Percentiles rank a stretch among this genome's conserved stretches.
These are phyloP conservation scores for Drosophila neocordata DNA, from an alignment of 1,140 invertebrate genomes.

Conservation along the genomic window DNA sequence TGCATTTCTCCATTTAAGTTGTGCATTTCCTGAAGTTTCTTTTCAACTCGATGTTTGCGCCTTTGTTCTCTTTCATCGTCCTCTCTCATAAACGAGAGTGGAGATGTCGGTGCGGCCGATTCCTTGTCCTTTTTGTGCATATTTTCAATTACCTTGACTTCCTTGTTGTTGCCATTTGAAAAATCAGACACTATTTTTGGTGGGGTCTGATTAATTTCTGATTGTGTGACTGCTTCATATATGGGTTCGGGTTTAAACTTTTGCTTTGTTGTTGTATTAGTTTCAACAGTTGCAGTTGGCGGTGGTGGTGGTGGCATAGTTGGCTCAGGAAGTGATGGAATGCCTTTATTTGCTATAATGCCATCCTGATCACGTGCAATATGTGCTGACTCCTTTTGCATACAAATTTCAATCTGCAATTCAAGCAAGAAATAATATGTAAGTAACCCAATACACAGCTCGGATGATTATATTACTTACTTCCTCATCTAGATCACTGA, in stretches of 20 bases:
- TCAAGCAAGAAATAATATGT: background rate
- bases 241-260: conserved; percentile 87
- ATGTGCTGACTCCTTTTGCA: conserved; percentile 29
- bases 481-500: conserved; percentile 90
- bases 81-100: conserved; percentile 18
- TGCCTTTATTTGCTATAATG: conserved; percentile 80
- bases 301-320: conserved; percentile 87
- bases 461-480: conserved; percentile 34
- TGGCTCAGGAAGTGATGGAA: conserved; percentile 89
- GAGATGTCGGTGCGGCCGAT: background rate
- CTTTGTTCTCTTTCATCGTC: conserved; percentile 87
- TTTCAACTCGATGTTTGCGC: conserved; percentile 92
- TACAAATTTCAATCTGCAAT: conserved; percentile 51
- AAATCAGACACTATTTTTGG: conserved; percentile 11
- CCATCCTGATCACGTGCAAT: conserved; percentile 10
- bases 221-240: conserved; percentile 88
- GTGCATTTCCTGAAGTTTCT: conserved; percentile 91
- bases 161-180: background rate
- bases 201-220: conserved; percentile 1
- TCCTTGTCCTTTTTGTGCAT: conserved; percentile 21
- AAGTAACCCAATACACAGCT: background rate
- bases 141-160: background rate
- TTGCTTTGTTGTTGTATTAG: conserved; percentile 68
- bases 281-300: conserved; percentile 75
- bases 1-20: conserved; percentile 85